Conservation (phyloP, 2,888 invertebrate genomes). For the Nymphalis urticae region DNA sequence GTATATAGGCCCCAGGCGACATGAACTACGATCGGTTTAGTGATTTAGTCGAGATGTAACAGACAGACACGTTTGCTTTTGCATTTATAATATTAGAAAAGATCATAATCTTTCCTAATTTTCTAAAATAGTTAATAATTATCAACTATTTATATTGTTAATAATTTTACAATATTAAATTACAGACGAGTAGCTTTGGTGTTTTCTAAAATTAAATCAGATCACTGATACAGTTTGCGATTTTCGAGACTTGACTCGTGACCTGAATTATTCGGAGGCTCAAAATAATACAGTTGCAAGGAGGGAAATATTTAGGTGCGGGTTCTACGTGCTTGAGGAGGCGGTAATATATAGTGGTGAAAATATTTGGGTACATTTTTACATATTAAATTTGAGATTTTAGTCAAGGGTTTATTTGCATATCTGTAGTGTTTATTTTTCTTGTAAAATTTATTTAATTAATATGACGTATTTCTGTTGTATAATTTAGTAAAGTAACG, state of each 20-base stretch:
- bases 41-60: no score
- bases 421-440: neutral
- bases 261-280: constrained; percentile 11
- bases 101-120: no score
- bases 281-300: constrained; percentile 7
- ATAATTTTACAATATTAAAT: no score
- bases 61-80: no score
- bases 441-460: neutral
- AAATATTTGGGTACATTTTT: constrained; percentile 20
- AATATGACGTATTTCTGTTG: neutral
- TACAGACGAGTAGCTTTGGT: no score
- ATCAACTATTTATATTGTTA: no score
- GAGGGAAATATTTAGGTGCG: constrained; percentile 14
- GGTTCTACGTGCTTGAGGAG: constrained; percentile 5
- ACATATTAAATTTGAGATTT: constrained; percentile 21
- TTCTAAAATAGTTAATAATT: no score
- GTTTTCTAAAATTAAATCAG: neutral
- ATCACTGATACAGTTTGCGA: neutral
- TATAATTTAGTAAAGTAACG: no score
- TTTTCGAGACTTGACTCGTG: neutral
- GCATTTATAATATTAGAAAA: no score
- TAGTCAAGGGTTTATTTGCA: neutral
- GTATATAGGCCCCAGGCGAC: no score
- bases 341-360: constrained; percentile 1
- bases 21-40: no score